Percentiles rank a stretch among this genome's conserved stretches.
Conservation (phyloP, 2,888 invertebrate genomes). For the Monochamus alternatus region DNA sequence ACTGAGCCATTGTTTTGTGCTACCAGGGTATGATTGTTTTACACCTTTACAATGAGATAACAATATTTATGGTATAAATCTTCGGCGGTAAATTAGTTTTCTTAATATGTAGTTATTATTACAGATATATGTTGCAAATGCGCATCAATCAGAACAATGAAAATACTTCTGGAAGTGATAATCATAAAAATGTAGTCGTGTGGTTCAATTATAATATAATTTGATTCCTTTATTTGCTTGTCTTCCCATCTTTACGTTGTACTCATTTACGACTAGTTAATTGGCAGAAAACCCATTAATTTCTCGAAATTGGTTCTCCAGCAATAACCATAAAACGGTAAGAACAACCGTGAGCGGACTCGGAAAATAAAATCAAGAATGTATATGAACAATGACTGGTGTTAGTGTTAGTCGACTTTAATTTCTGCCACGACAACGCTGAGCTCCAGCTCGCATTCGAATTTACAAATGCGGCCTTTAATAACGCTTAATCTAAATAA, state of each 20-base stretch:
- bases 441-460: conserved; percentile 28
- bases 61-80: too few species aligned
- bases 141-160: too few species aligned
- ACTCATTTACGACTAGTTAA: conserved; percentile 3
- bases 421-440: conserved; percentile 13
- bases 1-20: too few species aligned
- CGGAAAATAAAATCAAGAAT: conserved; percentile 3
- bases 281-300: not conserved
- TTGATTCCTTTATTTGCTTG: not conserved
- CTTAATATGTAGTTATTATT: too few species aligned
- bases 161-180: not conserved
- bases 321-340: conserved; percentile 12
- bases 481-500: conserved; percentile 48
- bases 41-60: too few species aligned
- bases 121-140: too few species aligned
- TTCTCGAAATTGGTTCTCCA: conserved; percentile 1
- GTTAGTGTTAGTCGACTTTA: conserved; percentile 2
- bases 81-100: too few species aligned
- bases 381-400: not conserved
- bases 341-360: not conserved
- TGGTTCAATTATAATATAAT: not conserved
- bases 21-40: too few species aligned
- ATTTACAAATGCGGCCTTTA: conserved; percentile 40
- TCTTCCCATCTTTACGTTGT: not conserved
- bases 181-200: not conserved